Evolutionary conservation across 1,140 invertebrate species (phyloP).

Genomic region (Aphidius ervi): DNA sequence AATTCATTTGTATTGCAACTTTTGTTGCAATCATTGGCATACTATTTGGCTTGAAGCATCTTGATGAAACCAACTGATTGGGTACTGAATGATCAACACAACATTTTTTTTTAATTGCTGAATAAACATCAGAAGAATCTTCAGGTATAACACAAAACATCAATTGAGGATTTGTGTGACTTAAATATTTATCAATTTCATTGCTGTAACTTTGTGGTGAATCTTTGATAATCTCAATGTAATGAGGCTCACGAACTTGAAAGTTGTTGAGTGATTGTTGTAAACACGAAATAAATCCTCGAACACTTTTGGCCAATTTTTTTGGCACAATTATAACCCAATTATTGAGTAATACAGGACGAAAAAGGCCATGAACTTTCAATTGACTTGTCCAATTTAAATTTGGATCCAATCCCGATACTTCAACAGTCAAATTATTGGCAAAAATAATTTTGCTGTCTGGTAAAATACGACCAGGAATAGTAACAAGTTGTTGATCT

Average conservation of each 20-base stretch:
- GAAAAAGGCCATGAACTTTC: not conserved
- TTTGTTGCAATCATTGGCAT: not conserved
- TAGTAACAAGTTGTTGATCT: conserved; percentile 53
- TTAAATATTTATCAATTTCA: conserved; percentile 1
- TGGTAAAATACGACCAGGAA: conserved; percentile 2
- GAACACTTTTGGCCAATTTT: not conserved
- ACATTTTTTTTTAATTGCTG: not conserved
- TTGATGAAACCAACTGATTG: not conserved
- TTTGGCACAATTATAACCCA: conserved; percentile 13
- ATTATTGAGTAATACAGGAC: not conserved
- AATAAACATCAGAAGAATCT: not conserved
- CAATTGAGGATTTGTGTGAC: not conserved
- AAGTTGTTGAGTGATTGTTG: not conserved
- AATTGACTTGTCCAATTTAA: conserved; percentile 8
- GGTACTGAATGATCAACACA: not conserved
- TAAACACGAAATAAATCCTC: not conserved
- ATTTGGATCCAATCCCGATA: not conserved
- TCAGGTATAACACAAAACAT: not conserved
- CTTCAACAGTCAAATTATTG: not conserved
- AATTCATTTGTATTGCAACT: conserved; percentile 5
- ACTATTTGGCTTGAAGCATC: not conserved
- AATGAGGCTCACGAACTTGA: not conserved
- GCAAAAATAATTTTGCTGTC: conserved; percentile 1
- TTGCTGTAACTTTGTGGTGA: not conserved
- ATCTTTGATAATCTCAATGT: not conserved